Evolutionary conservation across 1,140 invertebrate species (phyloP), one percentile per base, ranked within the genome.

Genomic region (Cherax quadricarinatus): DNA sequence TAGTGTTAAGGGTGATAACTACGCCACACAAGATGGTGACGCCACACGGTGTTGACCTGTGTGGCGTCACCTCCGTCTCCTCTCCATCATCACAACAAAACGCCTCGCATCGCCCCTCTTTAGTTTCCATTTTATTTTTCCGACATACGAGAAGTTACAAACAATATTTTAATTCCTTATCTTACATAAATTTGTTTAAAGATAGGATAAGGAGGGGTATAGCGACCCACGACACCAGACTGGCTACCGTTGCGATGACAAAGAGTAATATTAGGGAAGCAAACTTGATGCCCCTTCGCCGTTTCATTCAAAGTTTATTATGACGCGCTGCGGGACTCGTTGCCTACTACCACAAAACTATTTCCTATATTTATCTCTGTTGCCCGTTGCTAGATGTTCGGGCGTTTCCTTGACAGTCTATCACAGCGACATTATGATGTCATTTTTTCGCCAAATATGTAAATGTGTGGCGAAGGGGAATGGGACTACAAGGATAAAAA

Each of bases 301-400:
- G 4, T 86, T 86, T 70, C 84, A 86, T 86, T 86, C 84, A 73
- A 62, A 86, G 62, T 86, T 86, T 86, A 86, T 86, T 86, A 86
- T 86, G 85, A 86, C 85, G 49, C n/a, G 85, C 7, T n/a, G 85
- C 30, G 30, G 85, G 81, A 51, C 51, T 18, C 7, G 81, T 57
- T 83, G 81, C 51, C 81, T 30, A 75, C n/a, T 30, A 24, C 6
- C 70, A 75, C 70, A 75, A 75, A 30, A 75, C 70, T 6, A 75
- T 75, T 24, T 75, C n/a, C 30, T 30, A 6, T 30, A 30, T 75
- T 75, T 30, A 24, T 75, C 24, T n/a, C 6, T 75, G 5, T 18
- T 18, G 21, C 1, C 5, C 62, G 18, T 5, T 18, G 62, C 14
- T n/a, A 30, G 70, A 10, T 6, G 70, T 12, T 16, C n/a, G 6